Percentiles rank a stretch among this genome's conserved stretches.
These are phyloP conservation scores for Loriculus beryllinus DNA, from an alignment of 2,797 vertebrate species.

Conservation along the genomic window DNA sequence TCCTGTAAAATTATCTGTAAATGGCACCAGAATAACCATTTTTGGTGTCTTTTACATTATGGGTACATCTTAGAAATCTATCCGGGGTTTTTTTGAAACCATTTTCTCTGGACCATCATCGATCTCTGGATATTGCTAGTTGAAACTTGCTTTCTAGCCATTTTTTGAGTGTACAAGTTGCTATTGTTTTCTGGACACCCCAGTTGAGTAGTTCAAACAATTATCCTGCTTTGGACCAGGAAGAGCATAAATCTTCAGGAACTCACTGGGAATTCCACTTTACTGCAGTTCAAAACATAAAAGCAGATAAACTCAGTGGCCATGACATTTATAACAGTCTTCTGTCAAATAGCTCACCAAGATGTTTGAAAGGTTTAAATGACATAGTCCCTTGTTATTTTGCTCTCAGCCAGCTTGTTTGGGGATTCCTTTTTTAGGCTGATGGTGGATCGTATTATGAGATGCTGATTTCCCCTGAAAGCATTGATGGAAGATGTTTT, in stretches of 20 bases:
- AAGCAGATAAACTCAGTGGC: not conserved
- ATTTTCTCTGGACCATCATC: not conserved
- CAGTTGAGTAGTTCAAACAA: not conserved
- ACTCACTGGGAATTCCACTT: not conserved
- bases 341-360: not conserved
- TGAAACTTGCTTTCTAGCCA: not conserved
- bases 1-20: not conserved
- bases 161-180: not conserved
- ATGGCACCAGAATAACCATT: not conserved
- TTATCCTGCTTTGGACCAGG: not conserved
- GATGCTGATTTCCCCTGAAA: not conserved
- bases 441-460: not conserved
- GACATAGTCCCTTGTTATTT: not conserved
- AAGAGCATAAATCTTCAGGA: not conserved
- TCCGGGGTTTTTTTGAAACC: not conserved
- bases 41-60: not conserved
- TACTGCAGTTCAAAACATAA: not conserved
- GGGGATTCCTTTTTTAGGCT: not conserved
- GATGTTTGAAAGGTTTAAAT: not conserved
- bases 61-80: not conserved
- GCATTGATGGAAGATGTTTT: not conserved
- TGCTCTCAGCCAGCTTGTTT: not conserved
- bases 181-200: not conserved
- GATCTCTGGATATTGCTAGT: not conserved
- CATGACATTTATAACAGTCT: not conserved